Percentiles rank a stretch among this genome's conserved stretches.
phyloP scores from a whole-genome alignment of 2,113 vertebrate genomes.

The Epinephelus moara region DNA sequence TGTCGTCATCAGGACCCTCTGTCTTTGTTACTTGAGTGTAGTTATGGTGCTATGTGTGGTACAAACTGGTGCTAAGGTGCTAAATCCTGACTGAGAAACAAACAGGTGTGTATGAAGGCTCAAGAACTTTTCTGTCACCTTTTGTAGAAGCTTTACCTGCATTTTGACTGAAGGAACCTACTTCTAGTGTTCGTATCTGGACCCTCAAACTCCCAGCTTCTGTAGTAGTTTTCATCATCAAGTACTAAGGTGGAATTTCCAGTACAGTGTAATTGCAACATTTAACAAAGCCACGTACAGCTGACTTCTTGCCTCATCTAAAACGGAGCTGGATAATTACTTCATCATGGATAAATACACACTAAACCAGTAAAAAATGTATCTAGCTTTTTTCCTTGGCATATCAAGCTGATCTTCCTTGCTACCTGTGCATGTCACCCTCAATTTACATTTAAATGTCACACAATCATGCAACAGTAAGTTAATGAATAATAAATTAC shows the following conservation, averaged over 20 bases:
- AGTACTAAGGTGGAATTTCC: not conserved
- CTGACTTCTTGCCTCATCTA: not conserved
- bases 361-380: not conserved
- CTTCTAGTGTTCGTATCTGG: not conserved
- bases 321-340: not conserved
- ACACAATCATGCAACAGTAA: not conserved
- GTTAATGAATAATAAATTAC: not conserved
- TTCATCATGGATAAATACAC: not conserved
- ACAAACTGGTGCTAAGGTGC: slow-evolving; percentile 1
- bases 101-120: not conserved
- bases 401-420: not conserved
- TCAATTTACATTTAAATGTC: slow-evolving; percentile 9
- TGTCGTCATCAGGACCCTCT: no score
- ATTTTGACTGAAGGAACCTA: not conserved
- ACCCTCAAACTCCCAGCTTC: not conserved
- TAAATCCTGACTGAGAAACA: not conserved
- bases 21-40: not conserved
- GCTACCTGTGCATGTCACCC: not conserved
- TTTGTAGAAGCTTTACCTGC: not conserved
- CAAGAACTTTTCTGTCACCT: not conserved
- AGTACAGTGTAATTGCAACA: not conserved
- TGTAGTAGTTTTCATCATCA: not conserved
- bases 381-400: not conserved
- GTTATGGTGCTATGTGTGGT: not conserved
- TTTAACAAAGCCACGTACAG: not conserved